Conservation (phyloP, 2,797 vertebrate genomes). For the Enteromius anoplus region DNA sequence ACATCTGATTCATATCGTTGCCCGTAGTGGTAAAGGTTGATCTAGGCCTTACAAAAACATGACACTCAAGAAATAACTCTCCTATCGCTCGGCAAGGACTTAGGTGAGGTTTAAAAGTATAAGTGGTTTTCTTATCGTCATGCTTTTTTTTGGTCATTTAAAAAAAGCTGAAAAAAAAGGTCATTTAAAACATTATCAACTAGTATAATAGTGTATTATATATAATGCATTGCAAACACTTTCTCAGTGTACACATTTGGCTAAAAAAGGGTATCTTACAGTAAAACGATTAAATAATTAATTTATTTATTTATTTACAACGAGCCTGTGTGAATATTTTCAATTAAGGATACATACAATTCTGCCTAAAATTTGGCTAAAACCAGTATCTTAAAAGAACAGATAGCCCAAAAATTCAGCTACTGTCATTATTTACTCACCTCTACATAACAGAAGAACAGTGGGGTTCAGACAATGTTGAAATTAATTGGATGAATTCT, state of each 20-base stretch:
- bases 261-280: neutral
- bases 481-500: neutral
- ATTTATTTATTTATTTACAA: neutral
- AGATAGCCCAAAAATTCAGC: neutral
- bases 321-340: neutral
- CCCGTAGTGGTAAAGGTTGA: conserved; percentile 11
- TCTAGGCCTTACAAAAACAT: conserved; percentile 31
- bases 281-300: neutral
- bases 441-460: neutral
- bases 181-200: neutral
- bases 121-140: neutral
- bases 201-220: neutral
- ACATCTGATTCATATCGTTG: conserved; percentile 41
- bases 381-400: neutral
- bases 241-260: neutral
- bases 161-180: neutral
- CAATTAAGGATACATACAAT: neutral
- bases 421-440: neutral
- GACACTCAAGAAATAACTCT: conserved; percentile 6
- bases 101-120: neutral
- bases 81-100: neutral
- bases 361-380: neutral
- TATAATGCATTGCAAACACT: neutral
- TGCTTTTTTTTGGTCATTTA: neutral
- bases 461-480: too few species aligned